These are phyloP conservation scores for Pissodes strobi DNA, from an alignment of 1,140 invertebrate species.

Conservation along the genomic window DNA sequence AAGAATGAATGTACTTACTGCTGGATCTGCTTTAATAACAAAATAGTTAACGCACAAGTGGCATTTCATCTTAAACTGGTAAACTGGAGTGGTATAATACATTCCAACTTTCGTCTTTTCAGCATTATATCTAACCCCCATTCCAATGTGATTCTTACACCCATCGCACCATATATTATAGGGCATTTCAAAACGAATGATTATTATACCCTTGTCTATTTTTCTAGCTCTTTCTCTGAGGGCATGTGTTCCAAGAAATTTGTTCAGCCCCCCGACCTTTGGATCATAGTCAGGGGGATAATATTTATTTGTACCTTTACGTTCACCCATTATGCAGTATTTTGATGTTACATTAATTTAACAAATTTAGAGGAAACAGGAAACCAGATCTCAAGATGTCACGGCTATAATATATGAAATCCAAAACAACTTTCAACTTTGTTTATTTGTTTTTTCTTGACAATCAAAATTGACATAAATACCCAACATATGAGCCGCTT, in stretches of 20 bases:
- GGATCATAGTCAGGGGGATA: constrained; percentile 99
- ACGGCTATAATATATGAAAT: too few relatives aligned
- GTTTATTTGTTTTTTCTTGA: too few relatives aligned
- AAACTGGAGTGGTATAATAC: constrained; percentile 97
- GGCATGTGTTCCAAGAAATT: constrained; percentile 93
- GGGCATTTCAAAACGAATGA: constrained; percentile 99
- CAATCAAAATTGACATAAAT: too few relatives aligned
- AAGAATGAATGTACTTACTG: constrained; percentile 63
- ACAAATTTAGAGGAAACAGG: too few relatives aligned
- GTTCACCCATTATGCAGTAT: constrained; percentile 98
- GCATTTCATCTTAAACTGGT: constrained; percentile 99
- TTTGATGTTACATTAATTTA: too few relatives aligned
- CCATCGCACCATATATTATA: constrained; percentile 99
- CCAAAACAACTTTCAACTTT: too few relatives aligned
- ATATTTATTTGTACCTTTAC: constrained; percentile 97
- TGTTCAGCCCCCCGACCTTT: constrained; percentile 88
- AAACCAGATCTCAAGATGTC: too few relatives aligned
- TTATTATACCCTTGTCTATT: constrained; percentile 93
- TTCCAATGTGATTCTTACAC: constrained; percentile 97
- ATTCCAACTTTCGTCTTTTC: constrained; percentile 98
- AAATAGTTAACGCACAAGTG: constrained; percentile 98
- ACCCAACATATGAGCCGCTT: too few relatives aligned
- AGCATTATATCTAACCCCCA: constrained; percentile 98
- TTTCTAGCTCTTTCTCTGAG: constrained; percentile 93
- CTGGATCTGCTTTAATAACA: constrained; percentile 98